Conservation (phyloP, 2,888 invertebrate genomes). For the Heteropelma amictum region DNA sequence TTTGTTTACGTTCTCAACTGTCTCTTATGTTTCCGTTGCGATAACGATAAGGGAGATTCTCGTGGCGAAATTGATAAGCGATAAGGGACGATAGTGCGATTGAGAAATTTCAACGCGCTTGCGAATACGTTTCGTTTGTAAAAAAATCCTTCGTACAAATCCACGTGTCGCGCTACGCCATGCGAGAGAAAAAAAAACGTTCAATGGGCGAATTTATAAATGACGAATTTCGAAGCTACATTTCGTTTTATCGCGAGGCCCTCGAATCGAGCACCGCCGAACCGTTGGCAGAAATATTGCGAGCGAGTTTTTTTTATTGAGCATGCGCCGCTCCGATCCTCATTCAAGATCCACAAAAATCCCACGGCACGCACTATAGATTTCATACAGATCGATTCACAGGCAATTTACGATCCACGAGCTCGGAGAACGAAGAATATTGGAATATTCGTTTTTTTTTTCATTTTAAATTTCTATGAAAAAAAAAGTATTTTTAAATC, state of each 20-base stretch:
- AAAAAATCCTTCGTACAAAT: no score
- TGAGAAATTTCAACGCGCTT: no score
- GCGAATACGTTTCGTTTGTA: no score
- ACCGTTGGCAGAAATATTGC: neutral
- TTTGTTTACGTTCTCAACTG: neutral
- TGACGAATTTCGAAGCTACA: neutral
- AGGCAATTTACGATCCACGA: neutral
- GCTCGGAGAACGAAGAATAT: neutral
- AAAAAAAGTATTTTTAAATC: no score
- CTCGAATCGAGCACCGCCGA: neutral
- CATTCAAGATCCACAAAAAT: constrained; percentile 16
- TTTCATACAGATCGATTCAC: constrained; percentile 1
- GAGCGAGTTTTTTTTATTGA: neutral
- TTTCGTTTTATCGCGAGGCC: neutral
- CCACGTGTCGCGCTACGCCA: no score
- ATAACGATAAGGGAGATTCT: neutral
- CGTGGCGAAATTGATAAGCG: neutral
- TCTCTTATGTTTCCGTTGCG: neutral
- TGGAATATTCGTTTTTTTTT: no score
- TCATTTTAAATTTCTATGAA: no score
- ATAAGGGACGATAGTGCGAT: no score
- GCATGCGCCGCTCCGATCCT: constrained; percentile 41
- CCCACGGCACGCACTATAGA: neutral
- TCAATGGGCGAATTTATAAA: no score
- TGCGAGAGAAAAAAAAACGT: no score